Conservation (phyloP, 2,113 vertebrate genomes). For the Hyaena hyaena region DNA sequence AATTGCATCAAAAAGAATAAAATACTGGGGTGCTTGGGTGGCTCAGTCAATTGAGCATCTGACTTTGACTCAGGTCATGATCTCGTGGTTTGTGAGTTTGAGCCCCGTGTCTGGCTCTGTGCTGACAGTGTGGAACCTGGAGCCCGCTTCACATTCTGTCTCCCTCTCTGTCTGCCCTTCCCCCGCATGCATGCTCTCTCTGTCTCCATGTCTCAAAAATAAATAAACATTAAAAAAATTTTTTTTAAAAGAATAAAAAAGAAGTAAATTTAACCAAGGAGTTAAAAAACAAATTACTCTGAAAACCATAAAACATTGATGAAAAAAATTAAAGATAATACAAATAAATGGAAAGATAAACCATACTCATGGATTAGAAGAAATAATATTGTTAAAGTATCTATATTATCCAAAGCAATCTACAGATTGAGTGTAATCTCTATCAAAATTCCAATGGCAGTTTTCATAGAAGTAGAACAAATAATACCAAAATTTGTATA, state of each 20-base stretch:
- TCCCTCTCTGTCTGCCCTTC: too few species aligned
- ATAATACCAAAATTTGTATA: not conserved
- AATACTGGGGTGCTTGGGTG: not conserved
- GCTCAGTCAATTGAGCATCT: too few species aligned
- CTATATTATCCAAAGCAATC: not conserved
- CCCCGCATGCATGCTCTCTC: too few species aligned
- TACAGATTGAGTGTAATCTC: not conserved
- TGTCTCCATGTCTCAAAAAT: too few species aligned
- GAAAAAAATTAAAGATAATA: not conserved
- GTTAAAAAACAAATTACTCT: not conserved
- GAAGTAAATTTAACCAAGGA: not conserved
- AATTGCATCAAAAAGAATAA: not conserved
- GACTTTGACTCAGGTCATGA: too few species aligned
- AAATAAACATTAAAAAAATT: too few species aligned
- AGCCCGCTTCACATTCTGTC: too few species aligned
- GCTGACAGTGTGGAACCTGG: too few species aligned
- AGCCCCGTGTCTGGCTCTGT: too few species aligned
- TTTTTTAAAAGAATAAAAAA: not conserved
- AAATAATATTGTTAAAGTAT: not conserved
- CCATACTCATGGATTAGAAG: not conserved
- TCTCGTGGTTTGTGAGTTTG: too few species aligned
- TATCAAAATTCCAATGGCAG: not conserved
- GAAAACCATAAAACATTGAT: not conserved
- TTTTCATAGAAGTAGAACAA: not conserved
- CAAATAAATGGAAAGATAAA: not conserved